phyloP scores from a whole-genome alignment of 2,797 vertebrate species.

The Limosa lapponica region DNA sequence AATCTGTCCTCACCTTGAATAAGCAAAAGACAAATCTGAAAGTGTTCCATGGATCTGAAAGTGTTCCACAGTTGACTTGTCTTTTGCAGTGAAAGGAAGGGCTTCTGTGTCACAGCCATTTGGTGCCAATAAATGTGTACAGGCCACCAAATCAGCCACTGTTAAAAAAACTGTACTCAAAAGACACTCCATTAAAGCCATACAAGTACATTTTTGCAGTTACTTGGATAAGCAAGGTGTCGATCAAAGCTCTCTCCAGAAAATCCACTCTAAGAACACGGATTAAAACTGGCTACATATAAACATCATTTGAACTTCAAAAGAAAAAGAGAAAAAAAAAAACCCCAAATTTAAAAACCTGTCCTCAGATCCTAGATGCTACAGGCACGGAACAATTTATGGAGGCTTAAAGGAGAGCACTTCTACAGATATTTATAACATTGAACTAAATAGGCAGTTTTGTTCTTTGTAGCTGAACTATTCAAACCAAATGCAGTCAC shows the following conservation, averaged over 20 bases:
- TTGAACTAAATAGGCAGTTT: neutral
- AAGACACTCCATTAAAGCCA: neutral
- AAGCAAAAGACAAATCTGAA: neutral
- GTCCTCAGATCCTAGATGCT: neutral
- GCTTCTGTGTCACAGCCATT: neutral
- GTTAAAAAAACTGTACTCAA: fast-evolving
- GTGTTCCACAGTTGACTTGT: neutral
- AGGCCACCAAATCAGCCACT: neutral
- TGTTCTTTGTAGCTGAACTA: neutral
- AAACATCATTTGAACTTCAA: neutral
- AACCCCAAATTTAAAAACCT: neutral
- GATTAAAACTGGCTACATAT: neutral
- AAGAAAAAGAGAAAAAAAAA: neutral
- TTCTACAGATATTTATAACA: neutral
- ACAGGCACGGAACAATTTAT: neutral
- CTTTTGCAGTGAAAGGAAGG: neutral
- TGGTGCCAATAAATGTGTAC: neutral
- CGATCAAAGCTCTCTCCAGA: constrained; percentile 16
- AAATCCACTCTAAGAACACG: neutral
- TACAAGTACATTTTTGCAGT: neutral
- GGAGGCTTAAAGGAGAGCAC: neutral
- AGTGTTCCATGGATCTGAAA: neutral
- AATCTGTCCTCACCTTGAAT: neutral
- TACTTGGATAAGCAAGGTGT: neutral
- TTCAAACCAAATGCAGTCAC: constrained; percentile 1